Conservation (phyloP, 2,797 vertebrate species). For the Euthynnus affinis region DNA sequence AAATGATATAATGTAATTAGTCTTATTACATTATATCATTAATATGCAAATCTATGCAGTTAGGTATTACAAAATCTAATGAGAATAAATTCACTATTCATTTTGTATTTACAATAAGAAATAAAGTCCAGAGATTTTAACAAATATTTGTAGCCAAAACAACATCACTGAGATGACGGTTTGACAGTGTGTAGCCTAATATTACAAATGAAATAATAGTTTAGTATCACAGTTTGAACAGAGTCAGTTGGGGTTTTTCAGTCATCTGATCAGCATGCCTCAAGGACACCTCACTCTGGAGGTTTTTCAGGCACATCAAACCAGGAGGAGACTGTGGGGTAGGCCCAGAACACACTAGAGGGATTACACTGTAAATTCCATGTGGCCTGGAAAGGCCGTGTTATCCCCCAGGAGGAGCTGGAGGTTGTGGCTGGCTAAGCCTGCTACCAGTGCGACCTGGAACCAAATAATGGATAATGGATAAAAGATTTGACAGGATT, state of each 20-base stretch:
- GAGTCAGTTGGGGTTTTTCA: neutral
- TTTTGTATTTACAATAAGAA: neutral
- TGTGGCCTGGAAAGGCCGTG: neutral
- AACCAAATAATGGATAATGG: neutral
- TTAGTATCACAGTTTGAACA: neutral
- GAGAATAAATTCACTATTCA: conserved; percentile 4
- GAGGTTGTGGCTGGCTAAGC: neutral
- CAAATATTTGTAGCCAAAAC: neutral
- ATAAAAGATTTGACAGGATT: neutral
- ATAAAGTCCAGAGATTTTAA: neutral
- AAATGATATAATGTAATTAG: no score
- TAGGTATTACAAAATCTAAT: conserved; percentile 12
- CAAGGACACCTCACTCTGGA: neutral
- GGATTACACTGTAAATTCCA: neutral
- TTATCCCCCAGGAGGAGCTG: neutral
- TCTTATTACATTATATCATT: conserved; percentile 11
- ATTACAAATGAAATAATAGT: neutral
- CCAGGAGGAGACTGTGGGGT: neutral
- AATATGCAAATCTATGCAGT: conserved; percentile 28
- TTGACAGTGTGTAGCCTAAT: neutral
- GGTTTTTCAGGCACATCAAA: neutral
- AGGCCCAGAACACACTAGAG: neutral
- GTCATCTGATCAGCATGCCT: neutral
- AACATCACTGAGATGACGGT: neutral
- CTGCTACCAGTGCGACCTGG: neutral